phyloP scores from a whole-genome alignment of 2,888 invertebrate genomes.

The Tetheella fluctuosa region DNA sequence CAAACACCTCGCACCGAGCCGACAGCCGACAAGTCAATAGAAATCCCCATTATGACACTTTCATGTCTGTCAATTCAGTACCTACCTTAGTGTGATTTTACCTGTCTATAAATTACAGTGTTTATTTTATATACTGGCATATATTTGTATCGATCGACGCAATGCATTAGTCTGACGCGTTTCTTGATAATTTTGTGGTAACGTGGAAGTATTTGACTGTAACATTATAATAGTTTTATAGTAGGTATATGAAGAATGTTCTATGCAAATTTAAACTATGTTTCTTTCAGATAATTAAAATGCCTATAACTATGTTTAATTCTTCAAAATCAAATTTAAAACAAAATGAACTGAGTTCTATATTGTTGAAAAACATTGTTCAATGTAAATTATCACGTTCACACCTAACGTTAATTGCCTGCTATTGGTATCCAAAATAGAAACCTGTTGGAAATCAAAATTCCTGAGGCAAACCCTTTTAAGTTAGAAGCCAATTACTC shows the following conservation, averaged over 20 bases:
- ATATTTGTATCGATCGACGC: not conserved
- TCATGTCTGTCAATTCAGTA: slow-evolving; percentile 19
- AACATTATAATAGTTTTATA: not conserved
- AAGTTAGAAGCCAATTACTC: slow-evolving; percentile 4
- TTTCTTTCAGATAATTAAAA: too few relatives aligned
- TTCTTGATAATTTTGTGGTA: not conserved
- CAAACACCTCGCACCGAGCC: slow-evolving; percentile 47
- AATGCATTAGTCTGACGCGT: not conserved
- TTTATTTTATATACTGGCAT: not conserved
- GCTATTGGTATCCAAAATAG: not conserved
- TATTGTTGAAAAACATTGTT: not conserved
- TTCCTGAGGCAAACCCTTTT: not conserved
- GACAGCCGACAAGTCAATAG: slow-evolving; percentile 37
- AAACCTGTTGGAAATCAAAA: slow-evolving; percentile 1
- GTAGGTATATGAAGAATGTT: too few relatives aligned
- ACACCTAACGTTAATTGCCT: not conserved
- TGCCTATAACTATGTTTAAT: too few relatives aligned
- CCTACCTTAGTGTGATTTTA: not conserved
- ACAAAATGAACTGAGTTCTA: too few relatives aligned
- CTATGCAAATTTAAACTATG: too few relatives aligned
- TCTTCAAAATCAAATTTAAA: too few relatives aligned
- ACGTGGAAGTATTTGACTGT: not conserved
- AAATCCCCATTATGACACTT: slow-evolving; percentile 20
- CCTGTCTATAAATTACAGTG: slow-evolving; percentile 7
- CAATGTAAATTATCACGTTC: not conserved